Evolutionary conservation across 2,888 invertebrate species (phyloP).

Genomic region (Epiblema foenella): DNA sequence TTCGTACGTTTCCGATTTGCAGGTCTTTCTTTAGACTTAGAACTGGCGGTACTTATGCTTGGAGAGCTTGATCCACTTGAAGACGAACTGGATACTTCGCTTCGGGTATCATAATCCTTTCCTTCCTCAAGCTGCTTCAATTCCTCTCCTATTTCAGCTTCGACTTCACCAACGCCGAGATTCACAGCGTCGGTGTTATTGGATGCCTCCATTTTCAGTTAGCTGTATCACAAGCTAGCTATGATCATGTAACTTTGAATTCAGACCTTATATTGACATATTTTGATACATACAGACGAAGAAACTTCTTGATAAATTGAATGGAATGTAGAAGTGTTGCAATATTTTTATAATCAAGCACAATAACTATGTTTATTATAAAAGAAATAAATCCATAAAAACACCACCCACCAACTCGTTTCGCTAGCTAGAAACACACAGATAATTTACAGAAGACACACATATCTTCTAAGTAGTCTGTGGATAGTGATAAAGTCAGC

Average conservation of each 20-base stretch:
- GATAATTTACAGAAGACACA: constrained; percentile 1
- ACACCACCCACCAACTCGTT: constrained; percentile 29
- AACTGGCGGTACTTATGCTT: constrained; percentile 91
- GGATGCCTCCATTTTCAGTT: constrained; percentile 78
- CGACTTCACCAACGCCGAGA: constrained; percentile 87
- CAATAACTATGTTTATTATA: constrained; percentile 20
- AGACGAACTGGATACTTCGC: constrained; percentile 94
- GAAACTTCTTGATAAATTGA: background rate
- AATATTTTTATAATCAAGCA: constrained; percentile 18
- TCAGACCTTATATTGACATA: constrained; percentile 18
- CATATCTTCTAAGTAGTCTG: no score
- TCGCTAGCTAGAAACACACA: constrained; percentile 14
- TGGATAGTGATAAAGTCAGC: no score
- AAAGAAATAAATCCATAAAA: constrained; percentile 43
- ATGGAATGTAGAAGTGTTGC: background rate
- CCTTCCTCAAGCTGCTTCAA: constrained; percentile 90
- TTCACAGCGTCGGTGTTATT: constrained; percentile 86
- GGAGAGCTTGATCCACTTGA: constrained; percentile 89
- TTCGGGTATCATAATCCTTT: constrained; percentile 92
- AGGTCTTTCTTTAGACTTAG: constrained; percentile 86
- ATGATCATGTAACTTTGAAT: constrained; percentile 38
- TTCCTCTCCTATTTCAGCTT: constrained; percentile 91
- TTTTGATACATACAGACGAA: background rate
- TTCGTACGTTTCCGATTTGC: constrained; percentile 84
- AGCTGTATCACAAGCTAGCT: constrained; percentile 44